A percentile compares a stretch with the other conserved stretches of the same genome.
These are phyloP conservation scores for Etheostoma nigrum DNA, from an alignment of 2,797 vertebrate genomes.

Conservation along the genomic window DNA sequence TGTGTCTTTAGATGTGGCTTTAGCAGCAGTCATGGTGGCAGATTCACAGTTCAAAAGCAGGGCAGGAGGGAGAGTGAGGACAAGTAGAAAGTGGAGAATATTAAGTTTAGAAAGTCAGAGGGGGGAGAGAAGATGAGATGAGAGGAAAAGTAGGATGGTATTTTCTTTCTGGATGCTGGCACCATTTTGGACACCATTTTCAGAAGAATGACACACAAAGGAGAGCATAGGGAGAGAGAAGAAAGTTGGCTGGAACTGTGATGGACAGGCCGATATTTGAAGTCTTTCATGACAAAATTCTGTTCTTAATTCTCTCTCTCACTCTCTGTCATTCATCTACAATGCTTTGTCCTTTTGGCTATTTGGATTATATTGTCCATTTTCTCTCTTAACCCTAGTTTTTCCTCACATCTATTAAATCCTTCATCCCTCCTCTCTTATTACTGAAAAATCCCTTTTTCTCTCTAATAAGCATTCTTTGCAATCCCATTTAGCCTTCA, in stretches of 20 bases:
- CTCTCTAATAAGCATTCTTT: slow-evolving; percentile 39
- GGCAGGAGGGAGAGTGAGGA: slow-evolving; percentile 17
- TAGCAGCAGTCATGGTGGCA: slow-evolving; percentile 38
- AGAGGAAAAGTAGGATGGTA: slow-evolving; percentile 1
- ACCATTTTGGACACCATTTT: slow-evolving; percentile 33
- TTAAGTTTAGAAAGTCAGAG: slow-evolving; percentile 34
- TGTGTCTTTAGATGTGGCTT: slow-evolving; percentile 41
- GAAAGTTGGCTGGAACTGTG: slow-evolving; percentile 56
- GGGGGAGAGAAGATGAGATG: neutral
- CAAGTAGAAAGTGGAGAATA: slow-evolving; percentile 27
- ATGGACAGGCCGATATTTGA: slow-evolving; percentile 68
- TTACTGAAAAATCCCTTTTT: slow-evolving; percentile 18
- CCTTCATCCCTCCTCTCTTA: slow-evolving; percentile 3
- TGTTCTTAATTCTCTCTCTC: slow-evolving; percentile 48
- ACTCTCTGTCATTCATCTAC: slow-evolving; percentile 49
- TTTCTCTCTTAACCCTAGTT: slow-evolving; percentile 8
- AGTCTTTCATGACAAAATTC: slow-evolving; percentile 72
- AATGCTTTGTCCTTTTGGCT: slow-evolving; percentile 24
- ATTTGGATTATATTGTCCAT: slow-evolving; percentile 35
- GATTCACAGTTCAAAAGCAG: slow-evolving; percentile 64
- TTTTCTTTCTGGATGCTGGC: slow-evolving; percentile 29
- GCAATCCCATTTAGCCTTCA: slow-evolving; percentile 33
- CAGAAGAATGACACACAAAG: slow-evolving; percentile 49
- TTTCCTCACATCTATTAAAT: slow-evolving; percentile 19
- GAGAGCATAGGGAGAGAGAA: slow-evolving; percentile 35